Evolutionary conservation across 2,888 invertebrate genomes (phyloP).

Genomic region (Parelbella ahira): DNA sequence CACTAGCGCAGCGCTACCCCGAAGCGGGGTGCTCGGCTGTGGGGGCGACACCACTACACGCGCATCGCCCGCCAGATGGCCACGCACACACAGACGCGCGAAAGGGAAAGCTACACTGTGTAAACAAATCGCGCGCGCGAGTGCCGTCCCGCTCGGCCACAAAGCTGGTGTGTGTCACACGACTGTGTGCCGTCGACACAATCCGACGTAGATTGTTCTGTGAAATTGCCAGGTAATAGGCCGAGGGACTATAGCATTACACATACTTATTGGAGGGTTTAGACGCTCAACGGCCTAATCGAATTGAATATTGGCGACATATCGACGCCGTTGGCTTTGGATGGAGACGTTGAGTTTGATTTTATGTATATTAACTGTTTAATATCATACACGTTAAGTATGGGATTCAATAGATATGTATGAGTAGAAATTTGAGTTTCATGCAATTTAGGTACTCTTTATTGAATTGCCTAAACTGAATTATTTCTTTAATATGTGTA

Average conservation of each 20-base stretch:
- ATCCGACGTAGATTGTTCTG: constrained; percentile 76
- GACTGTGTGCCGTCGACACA: constrained; percentile 70
- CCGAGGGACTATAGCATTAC: constrained; percentile 75
- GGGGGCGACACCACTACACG: constrained; percentile 63
- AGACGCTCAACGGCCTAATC: constrained; percentile 68
- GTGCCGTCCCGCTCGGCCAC: constrained; percentile 68
- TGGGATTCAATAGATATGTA: too few species aligned
- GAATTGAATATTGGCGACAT: constrained; percentile 66
- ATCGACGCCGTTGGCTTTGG: constrained; percentile 44
- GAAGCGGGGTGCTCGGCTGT: constrained; percentile 61
- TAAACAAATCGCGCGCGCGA: constrained; percentile 74
- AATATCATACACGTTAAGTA: background rate
- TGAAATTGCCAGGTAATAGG: constrained; percentile 81
- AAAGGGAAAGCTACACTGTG: constrained; percentile 80
- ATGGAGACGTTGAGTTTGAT: constrained; percentile 28
- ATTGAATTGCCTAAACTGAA: too few species aligned
- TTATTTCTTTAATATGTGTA: too few species aligned
- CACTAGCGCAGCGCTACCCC: constrained; percentile 60
- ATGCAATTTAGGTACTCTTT: too few species aligned
- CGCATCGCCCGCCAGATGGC: constrained; percentile 70
- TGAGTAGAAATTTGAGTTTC: too few species aligned
- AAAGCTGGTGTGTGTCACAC: constrained; percentile 68
- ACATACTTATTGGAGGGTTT: constrained; percentile 75
- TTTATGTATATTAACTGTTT: constrained; percentile 14
- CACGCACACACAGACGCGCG: constrained; percentile 62